Evolutionary conservation across 2,113 vertebrate genomes (phyloP).

Genomic region (Anolis sagrei): DNA sequence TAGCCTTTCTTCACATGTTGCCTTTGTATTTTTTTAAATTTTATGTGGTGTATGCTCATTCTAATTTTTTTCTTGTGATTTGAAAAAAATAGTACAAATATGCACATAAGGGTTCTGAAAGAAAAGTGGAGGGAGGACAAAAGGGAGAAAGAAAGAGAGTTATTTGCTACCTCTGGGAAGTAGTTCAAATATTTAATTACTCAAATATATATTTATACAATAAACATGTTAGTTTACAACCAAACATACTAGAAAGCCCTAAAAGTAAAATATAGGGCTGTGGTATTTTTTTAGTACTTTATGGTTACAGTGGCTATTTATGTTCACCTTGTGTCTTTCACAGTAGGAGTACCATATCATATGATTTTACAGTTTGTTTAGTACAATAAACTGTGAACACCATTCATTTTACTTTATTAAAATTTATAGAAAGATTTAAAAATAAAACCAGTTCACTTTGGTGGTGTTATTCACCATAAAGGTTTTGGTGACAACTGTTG

Average conservation of each 20-base stretch:
- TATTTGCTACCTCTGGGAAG: slow-evolving; percentile 46
- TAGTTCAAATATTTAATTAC: slow-evolving; percentile 69
- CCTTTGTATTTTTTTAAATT: not conserved
- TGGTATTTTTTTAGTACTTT: slow-evolving; percentile 53
- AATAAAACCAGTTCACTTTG: slow-evolving; percentile 60
- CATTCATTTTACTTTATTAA: slow-evolving; percentile 71
- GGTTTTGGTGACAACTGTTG: slow-evolving; percentile 12
- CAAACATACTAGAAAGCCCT: slow-evolving; percentile 59
- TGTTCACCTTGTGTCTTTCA: slow-evolving; percentile 69
- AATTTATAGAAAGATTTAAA: slow-evolving; percentile 68
- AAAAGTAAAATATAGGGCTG: slow-evolving; percentile 59
- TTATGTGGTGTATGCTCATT: not conserved
- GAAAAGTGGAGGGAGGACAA: not conserved
- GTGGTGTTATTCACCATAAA: slow-evolving; percentile 34
- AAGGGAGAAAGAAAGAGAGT: not conserved
- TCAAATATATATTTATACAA: slow-evolving; percentile 61
- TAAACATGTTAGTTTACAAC: slow-evolving; percentile 69
- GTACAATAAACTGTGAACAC: slow-evolving; percentile 69
- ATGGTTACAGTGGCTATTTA: slow-evolving; percentile 68
- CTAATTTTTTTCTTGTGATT: not conserved
- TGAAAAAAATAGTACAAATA: not conserved
- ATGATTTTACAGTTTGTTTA: slow-evolving; percentile 69
- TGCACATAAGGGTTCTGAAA: not conserved
- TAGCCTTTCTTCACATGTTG: too few relatives aligned
- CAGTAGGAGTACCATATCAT: slow-evolving; percentile 49